These are phyloP conservation scores for Atta texana DNA, from an alignment of 1,140 invertebrate species.

Conservation along the genomic window DNA sequence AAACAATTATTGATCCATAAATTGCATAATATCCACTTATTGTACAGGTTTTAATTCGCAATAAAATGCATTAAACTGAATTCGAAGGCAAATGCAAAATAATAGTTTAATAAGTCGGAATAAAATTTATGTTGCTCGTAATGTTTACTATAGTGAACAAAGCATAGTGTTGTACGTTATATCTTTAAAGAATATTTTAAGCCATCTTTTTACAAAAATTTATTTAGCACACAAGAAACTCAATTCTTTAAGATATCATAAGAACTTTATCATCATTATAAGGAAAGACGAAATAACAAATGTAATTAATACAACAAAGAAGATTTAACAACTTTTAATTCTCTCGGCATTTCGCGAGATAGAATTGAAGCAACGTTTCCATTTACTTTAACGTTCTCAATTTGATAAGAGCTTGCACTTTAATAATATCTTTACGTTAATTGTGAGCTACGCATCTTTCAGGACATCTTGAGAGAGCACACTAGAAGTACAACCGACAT, in stretches of 20 bases:
- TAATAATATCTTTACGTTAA: constrained; percentile 5
- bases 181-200: constrained; percentile 9
- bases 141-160: not conserved
- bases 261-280: not conserved
- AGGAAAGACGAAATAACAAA: not conserved
- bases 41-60: not conserved
- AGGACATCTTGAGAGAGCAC: not conserved
- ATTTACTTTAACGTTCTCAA: constrained; percentile 26
- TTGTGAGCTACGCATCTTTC: not conserved
- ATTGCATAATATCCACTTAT: not conserved
- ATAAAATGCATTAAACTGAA: not conserved
- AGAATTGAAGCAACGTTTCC: not conserved
- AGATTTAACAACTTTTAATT: constrained; percentile 42
- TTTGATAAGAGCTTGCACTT: constrained; percentile 42
- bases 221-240: not conserved
- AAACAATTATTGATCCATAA: not conserved
- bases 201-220: not conserved
- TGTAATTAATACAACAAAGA: constrained; percentile 39
- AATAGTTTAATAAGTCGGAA: constrained; percentile 13
- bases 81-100: constrained; percentile 25
- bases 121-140: constrained; percentile 38
- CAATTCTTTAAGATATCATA: not conserved
- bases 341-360: not conserved
- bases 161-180: not conserved
- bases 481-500: not conserved